Conservation (phyloP, 2,113 vertebrate species). For the Melanostigma gelatinosum region DNA sequence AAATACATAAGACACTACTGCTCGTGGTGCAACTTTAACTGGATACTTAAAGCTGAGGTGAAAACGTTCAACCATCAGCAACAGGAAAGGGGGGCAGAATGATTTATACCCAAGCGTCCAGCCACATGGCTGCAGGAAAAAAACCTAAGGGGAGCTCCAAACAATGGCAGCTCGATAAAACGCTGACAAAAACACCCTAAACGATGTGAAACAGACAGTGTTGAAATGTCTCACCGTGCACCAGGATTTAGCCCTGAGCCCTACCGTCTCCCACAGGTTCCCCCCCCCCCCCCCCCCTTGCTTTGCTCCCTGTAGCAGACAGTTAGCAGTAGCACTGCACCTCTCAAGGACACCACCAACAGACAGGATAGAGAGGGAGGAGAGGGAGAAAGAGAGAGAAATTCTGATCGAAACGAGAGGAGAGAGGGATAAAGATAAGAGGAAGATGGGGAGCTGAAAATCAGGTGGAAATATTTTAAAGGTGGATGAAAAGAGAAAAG, state of each 20-base stretch:
- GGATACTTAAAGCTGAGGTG: slow-evolving; percentile 14
- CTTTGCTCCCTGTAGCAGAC: slow-evolving; percentile 62
- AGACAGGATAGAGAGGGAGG: slow-evolving; percentile 45
- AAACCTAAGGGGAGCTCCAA: neutral
- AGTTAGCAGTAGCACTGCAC: slow-evolving; percentile 68
- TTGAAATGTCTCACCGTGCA: slow-evolving; percentile 49
- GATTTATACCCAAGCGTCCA: slow-evolving; percentile 31
- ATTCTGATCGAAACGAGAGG: slow-evolving; percentile 26
- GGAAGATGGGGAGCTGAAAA: slow-evolving; percentile 15
- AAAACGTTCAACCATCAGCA: neutral
- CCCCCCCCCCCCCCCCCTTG: slow-evolving; percentile 39
- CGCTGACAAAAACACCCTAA: slow-evolving; percentile 16
- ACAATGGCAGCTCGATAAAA: slow-evolving; percentile 27
- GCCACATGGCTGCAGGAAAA: neutral
- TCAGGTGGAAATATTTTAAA: slow-evolving; percentile 32
- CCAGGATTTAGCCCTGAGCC: slow-evolving; percentile 24
- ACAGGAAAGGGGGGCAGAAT: neutral
- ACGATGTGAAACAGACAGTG: slow-evolving; percentile 33
- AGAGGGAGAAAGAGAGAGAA: slow-evolving; percentile 13
- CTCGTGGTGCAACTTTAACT: neutral
- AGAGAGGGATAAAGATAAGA: slow-evolving; percentile 10
- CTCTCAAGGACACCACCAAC: slow-evolving; percentile 78
- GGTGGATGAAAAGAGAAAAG: slow-evolving; percentile 11
- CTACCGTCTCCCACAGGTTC: slow-evolving; percentile 58
- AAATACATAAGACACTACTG: neutral